Base-by-base conservation (phyloP, 2,113 vertebrate genomes). In the Thunnus thynnus region DNA sequence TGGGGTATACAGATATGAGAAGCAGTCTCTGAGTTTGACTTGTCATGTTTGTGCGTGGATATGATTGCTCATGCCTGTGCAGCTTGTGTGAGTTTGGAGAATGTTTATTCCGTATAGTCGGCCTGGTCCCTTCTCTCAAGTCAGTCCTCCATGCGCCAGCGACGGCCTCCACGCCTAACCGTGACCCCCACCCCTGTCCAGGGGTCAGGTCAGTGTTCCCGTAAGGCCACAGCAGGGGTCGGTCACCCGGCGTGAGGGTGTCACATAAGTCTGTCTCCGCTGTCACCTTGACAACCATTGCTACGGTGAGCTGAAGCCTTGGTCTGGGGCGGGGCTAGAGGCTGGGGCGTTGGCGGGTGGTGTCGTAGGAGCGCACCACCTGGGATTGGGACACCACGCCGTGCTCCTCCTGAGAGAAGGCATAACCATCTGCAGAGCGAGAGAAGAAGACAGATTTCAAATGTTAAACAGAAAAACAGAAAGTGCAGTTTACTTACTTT, bases 401-500 rank as follows among this genome's bases (percentile, higher is more conserved):
- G 0, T 99, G 96, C 86, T 99, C 98, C 93, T 99, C 98, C 94
- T 99, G 98, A 81, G 98, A 99, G 95, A 99, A 99, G 3, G 98
- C 98, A 44, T 98, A 99, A 32, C 98, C 98, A 86, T 99, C 98
- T 99, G 94, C 18, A 72, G 70, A 30, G 27, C 27, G 13, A 76
- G 66, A 48, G 14, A 67, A 44, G 17, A 58, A 1, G 44, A 76
- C 8, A 20, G 7, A 25, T 32, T 8, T 66, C 17, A 54, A 67
- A 51, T 7, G 12, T 27, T 14, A 20, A 57, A 27, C 20, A 9
- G 36, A 41, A 41, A 41, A 41, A 41, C 36, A 41, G 9, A 41
- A 41, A 41, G 36, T 41, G 36, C 36, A 41, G 9, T 41, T 8
- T 9, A 41, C 7, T 41, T 41, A 9, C 8, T 8, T 10, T 41